phyloP scores from a whole-genome alignment of 2,888 invertebrate genomes.

The Eremobia ochroleuca region DNA sequence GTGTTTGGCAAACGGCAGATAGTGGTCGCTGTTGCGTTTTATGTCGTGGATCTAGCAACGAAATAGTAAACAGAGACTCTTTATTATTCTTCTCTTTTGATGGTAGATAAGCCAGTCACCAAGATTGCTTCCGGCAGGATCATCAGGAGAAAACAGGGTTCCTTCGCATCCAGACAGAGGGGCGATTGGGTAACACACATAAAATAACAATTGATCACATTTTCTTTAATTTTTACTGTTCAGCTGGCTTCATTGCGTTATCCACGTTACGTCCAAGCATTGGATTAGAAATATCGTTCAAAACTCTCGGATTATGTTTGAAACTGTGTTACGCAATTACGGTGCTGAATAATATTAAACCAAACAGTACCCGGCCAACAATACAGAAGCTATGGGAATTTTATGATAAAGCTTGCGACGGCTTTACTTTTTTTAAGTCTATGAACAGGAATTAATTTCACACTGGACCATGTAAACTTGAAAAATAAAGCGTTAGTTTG shows the following conservation, averaged over 20 bases:
- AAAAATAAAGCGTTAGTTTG: neutral
- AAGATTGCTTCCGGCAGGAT: neutral
- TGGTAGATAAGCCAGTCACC: neutral
- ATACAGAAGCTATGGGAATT: neutral
- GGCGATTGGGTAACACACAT: neutral
- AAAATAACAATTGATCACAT: neutral
- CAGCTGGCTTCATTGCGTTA: neutral
- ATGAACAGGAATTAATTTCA: neutral
- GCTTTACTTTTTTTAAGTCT: neutral
- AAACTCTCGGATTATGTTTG: neutral
- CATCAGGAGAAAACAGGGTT: neutral
- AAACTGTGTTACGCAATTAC: neutral
- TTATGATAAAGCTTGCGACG: neutral
- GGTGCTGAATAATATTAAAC: neutral
- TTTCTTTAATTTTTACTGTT: neutral
- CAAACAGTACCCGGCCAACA: neutral
- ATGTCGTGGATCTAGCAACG: slow-evolving; percentile 79
- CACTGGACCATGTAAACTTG: neutral
- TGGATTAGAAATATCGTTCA: neutral
- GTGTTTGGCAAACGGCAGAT: slow-evolving; percentile 81
- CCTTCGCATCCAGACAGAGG: neutral
- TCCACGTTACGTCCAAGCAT: neutral
- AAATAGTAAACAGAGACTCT: neutral
- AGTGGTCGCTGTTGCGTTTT: slow-evolving; percentile 76
- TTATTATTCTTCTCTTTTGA: neutral